Base-by-base conservation (phyloP, 1,140 invertebrate genomes). In the Tetranychus cinnabarinus region DNA sequence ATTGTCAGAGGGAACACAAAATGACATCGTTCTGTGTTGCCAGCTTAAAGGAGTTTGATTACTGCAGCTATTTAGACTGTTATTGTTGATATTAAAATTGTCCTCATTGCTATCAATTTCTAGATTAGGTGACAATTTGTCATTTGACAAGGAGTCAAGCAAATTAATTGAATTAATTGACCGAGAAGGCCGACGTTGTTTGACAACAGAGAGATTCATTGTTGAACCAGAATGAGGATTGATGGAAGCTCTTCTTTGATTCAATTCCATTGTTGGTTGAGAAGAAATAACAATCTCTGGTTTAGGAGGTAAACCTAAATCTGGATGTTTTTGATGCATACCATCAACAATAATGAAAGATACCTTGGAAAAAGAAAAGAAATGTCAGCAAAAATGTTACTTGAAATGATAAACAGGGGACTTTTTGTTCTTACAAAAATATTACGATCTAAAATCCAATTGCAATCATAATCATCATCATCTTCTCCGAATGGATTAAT, bases 401-500 rank as follows among this genome's bases (percentile, higher is more conserved):
- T 47, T n/a, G 23, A 47, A 12, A 47, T 47, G 46, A 47, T 47
- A 47, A 12, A 15, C 46, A 47, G 13, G 46, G 7, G 46, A 47
- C 23, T 47, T 15, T 47, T 47, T 47, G 23, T n/a, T 47, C 46
- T 47, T 47, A 47, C 50, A 7, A 63, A 56, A 8, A 64, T 48
- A 59, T 66, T 66, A 56, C 65, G 55, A 48, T 66, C 65, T n/a
- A 66, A 48, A 56, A 63, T 64, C 65, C 66, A 66, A 55, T 66
- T 70, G 54, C 66, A 64, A 57, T 76, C 75, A 69, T 70, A 76
- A 67, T 76, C 75, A 63, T 76, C 75, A 62, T 77, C 75, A 66
- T 77, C 75, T 68, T 77, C 74, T 6, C 76, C 76, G 65, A 76
- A 77, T 33, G 69, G 72, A 66, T 72, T 73, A 31, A 74, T 68